These are phyloP conservation scores for Neosilurus mollespiculum DNA, from an alignment of 2,797 vertebrate genomes.

Conservation along the genomic window DNA sequence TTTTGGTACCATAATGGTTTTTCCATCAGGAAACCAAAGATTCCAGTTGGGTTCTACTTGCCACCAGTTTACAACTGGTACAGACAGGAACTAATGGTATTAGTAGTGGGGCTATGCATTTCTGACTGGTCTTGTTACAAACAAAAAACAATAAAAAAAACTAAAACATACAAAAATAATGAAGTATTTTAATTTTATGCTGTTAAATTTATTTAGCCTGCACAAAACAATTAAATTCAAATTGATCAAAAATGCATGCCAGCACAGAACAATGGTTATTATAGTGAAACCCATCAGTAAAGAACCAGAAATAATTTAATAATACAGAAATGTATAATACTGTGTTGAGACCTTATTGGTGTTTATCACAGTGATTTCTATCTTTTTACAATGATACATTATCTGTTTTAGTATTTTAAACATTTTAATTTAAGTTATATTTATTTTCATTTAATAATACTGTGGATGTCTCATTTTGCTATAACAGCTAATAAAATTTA, in stretches of 20 bases:
- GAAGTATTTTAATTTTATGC: no score
- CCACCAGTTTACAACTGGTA: constrained; percentile 2
- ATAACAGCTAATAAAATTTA: neutral
- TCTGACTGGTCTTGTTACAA: neutral
- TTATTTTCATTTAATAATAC: neutral
- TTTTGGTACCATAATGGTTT: neutral
- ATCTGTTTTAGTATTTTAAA: neutral
- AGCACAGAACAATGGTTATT: neutral
- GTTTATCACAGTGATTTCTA: neutral
- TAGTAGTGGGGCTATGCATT: neutral
- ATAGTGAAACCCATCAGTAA: neutral
- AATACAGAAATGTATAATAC: no score
- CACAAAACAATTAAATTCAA: neutral
- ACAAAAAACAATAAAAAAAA: neutral
- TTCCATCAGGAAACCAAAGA: constrained; percentile 10
- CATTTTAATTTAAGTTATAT: neutral
- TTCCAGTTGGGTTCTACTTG: neutral
- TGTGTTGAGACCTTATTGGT: neutral
- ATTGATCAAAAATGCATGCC: neutral
- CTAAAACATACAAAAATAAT: no score
- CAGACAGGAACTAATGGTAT: neutral
- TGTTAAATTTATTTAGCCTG: neutral
- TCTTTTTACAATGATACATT: neutral
- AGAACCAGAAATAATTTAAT: neutral
- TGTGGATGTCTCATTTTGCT: neutral